Evolutionary conservation across 2,797 vertebrate genomes (phyloP).

Genomic region (Bryconaethiops microstoma): DNA sequence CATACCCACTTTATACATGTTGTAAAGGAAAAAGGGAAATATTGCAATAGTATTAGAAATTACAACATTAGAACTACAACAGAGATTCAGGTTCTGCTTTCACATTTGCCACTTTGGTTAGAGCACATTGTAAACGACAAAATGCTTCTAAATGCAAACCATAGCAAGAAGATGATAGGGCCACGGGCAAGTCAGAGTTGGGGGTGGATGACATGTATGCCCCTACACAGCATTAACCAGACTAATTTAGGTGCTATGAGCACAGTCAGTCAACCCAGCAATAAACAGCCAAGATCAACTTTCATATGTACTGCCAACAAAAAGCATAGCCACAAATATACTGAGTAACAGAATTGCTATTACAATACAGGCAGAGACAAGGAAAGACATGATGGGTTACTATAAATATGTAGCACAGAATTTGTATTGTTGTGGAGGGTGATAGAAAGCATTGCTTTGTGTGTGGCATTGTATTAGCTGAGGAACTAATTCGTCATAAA

Average conservation of each 20-base stretch:
- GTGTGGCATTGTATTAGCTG: too few relatives aligned
- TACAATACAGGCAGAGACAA: background rate
- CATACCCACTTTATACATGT: too few relatives aligned
- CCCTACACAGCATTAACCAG: background rate
- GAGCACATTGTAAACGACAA: background rate
- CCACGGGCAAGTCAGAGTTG: background rate
- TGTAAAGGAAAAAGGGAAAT: too few relatives aligned
- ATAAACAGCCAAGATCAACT: constrained; percentile 10
- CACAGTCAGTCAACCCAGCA: background rate
- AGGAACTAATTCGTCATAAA: too few relatives aligned
- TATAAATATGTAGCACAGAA: background rate
- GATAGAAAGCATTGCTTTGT: too few relatives aligned
- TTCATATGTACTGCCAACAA: constrained; percentile 16
- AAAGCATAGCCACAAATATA: background rate
- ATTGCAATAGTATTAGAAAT: too few relatives aligned
- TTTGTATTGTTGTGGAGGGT: too few relatives aligned
- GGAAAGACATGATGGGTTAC: background rate
- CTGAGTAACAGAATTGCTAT: background rate
- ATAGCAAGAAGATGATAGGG: background rate
- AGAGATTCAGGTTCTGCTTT: background rate
- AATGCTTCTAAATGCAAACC: background rate
- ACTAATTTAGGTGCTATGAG: constrained; percentile 10
- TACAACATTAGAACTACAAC: too few relatives aligned
- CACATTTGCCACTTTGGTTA: background rate
- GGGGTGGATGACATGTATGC: background rate